Evolutionary conservation across 2,888 invertebrate species (phyloP).

Genomic region (Agonopterix alstromeriana): DNA sequence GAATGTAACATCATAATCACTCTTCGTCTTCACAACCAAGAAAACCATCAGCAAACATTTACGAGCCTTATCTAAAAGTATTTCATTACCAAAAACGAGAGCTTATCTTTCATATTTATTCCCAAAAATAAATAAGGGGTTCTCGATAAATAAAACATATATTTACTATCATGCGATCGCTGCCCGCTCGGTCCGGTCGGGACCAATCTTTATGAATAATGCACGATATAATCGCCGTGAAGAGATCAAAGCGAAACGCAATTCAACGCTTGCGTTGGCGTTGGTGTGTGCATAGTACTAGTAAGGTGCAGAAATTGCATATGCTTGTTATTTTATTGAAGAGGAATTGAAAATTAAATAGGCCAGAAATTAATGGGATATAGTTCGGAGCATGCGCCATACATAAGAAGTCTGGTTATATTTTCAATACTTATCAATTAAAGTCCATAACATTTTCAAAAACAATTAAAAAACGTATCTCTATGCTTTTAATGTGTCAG

Average conservation of each 20-base stretch:
- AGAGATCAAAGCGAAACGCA: constrained; percentile 32
- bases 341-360: too few species aligned
- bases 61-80: background rate
- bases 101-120: constrained; percentile 10
- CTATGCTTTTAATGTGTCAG: too few species aligned
- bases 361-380: too few species aligned
- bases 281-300: background rate
- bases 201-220: background rate
- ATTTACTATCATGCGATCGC: constrained; percentile 8
- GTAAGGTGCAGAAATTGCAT: too few species aligned
- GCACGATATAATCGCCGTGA: constrained; percentile 30
- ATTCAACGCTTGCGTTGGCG: background rate
- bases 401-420: too few species aligned
- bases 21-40: too few species aligned
- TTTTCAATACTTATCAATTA: too few species aligned
- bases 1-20: too few species aligned
- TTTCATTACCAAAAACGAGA: background rate
- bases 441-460: too few species aligned
- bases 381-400: too few species aligned
- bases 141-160: constrained; percentile 21
- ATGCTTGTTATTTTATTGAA: too few species aligned
- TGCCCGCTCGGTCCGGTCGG: constrained; percentile 7
- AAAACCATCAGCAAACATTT: background rate
- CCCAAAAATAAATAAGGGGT: constrained; percentile 11
- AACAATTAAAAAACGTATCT: too few species aligned